phyloP scores from a whole-genome alignment of 1,140 invertebrate species.

The Caerostris darwini region DNA sequence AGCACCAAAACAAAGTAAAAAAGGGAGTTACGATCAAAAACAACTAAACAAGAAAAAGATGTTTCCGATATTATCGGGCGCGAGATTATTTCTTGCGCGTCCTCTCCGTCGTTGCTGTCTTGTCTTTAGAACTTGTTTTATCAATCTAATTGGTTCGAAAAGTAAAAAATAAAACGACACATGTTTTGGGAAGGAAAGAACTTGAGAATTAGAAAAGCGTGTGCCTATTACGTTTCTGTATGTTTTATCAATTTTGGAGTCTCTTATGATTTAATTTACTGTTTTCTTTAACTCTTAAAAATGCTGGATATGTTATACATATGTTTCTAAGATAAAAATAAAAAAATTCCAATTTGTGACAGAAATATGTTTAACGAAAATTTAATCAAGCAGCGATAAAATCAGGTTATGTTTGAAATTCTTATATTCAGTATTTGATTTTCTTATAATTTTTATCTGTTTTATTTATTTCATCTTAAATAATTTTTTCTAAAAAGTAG shows the following conservation, averaged over 20 bases:
- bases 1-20: slow-evolving; percentile 11
- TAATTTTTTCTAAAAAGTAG: too few relatives aligned
- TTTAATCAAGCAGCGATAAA: too few relatives aligned
- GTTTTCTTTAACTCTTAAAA: too few relatives aligned
- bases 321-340: too few relatives aligned
- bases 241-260: neutral
- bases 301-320: too few relatives aligned
- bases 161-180: neutral
- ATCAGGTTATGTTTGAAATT: too few relatives aligned
- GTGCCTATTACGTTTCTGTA: neutral
- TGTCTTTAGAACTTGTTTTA: slow-evolving; percentile 23
- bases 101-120: neutral
- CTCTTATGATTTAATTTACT: too few relatives aligned
- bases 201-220: neutral
- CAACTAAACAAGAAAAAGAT: slow-evolving; percentile 25
- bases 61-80: slow-evolving; percentile 27
- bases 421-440: too few relatives aligned
- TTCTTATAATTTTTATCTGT: too few relatives aligned
- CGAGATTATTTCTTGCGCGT: slow-evolving; percentile 7
- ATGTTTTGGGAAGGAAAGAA: neutral
- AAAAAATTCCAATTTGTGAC: too few relatives aligned
- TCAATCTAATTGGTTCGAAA: slow-evolving; percentile 29
- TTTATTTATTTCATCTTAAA: too few relatives aligned
- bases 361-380: too few relatives aligned
- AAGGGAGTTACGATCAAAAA: slow-evolving; percentile 14